Conservation (phyloP, 2,888 invertebrate species). For the Spialia ferax region DNA sequence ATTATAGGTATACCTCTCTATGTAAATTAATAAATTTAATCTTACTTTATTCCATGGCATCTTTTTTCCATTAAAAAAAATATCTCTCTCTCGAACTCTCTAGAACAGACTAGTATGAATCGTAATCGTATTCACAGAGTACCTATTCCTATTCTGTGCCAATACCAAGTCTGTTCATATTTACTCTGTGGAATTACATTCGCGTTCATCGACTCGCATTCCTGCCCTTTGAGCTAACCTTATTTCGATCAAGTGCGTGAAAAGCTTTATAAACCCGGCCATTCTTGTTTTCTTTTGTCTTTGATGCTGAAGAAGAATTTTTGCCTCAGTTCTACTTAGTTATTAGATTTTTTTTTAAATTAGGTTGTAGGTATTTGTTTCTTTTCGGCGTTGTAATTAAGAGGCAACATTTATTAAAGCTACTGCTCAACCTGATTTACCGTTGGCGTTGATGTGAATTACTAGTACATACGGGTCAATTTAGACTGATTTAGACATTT, state of each 20-base stretch:
- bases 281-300: neutral
- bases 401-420: too few species aligned
- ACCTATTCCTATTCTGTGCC: neutral
- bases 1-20: too few species aligned
- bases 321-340: neutral
- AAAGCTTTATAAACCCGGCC: constrained; percentile 9
- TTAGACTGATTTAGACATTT: too few species aligned
- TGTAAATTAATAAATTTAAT: too few species aligned
- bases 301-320: neutral
- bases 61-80: neutral
- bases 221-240: constrained; percentile 15
- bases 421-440: too few species aligned
- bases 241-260: constrained; percentile 16
- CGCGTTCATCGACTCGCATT: constrained; percentile 6
- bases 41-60: too few species aligned
- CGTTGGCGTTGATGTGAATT: too few species aligned
- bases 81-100: neutral
- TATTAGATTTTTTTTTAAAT: too few species aligned
- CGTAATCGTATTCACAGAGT: too few species aligned
- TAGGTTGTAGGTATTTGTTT: too few species aligned
- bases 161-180: neutral
- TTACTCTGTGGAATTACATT: neutral
- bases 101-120: neutral
- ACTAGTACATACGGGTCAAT: too few species aligned
- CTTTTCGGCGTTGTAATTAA: too few species aligned